Percentiles rank a stretch among this genome's conserved stretches.
These are phyloP conservation scores for Poecilia wingei DNA, from an alignment of 2,797 vertebrate genomes.

Conservation along the genomic window DNA sequence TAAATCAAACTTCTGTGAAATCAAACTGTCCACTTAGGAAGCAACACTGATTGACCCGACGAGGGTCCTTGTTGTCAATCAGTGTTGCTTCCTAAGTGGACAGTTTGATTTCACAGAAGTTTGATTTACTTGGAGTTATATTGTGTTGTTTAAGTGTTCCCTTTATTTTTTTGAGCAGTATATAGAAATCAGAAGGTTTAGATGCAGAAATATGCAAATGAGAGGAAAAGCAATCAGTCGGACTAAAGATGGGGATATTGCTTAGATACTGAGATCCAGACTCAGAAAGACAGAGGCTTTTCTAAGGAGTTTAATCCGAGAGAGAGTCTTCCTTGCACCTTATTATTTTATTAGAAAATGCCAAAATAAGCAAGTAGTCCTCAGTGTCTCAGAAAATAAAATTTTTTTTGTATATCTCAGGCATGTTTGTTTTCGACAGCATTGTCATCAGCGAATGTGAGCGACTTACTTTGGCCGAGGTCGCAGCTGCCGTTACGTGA, in stretches of 20 bases:
- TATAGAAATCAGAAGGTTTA: neutral
- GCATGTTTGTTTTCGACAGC: neutral
- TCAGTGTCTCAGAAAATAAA: neutral
- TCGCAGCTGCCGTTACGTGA: neutral
- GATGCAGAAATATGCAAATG: conserved; percentile 37
- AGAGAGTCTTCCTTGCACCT: conserved; percentile 8
- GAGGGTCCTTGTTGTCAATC: no score
- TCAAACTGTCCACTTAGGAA: no score
- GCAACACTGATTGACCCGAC: no score
- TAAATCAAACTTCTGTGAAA: no score
- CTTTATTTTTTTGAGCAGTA: no score
- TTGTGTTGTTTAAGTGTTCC: no score
- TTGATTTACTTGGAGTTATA: no score
- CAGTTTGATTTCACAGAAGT: no score
- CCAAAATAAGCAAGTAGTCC: neutral
- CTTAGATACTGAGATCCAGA: conserved; percentile 33
- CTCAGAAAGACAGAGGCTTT: conserved; percentile 61
- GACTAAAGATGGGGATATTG: conserved; percentile 54
- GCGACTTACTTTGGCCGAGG: neutral
- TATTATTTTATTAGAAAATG: conserved; percentile 62
- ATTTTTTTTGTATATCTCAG: neutral
- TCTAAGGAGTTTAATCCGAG: conserved; percentile 42
- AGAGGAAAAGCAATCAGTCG: conserved; percentile 40
- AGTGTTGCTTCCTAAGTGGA: no score
- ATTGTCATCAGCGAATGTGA: neutral